Evolutionary conservation across 2,888 invertebrate species (phyloP).

Genomic region (Drosophila merina): DNA sequence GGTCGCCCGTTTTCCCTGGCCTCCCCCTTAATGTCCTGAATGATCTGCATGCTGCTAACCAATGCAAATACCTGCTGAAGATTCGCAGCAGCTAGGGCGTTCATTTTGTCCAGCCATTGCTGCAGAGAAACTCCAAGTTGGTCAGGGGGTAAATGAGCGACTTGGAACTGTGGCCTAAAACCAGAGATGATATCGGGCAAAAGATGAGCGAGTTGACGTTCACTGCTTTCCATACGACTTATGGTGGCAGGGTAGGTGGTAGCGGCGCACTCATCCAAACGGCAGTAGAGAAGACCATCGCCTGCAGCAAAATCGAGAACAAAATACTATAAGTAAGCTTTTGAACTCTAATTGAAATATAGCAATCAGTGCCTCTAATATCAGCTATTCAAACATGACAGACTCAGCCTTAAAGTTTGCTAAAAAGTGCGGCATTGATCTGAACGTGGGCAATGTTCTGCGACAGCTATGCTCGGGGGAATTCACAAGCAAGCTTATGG

Average conservation of each 20-base stretch:
- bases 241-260: slow-evolving; percentile 85
- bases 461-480: slow-evolving; percentile 5
- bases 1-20: slow-evolving; percentile 87
- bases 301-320: slow-evolving; percentile 42
- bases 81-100: slow-evolving; percentile 86
- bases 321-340: not conserved
- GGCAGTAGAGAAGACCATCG: slow-evolving; percentile 85
- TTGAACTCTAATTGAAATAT: not conserved
- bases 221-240: slow-evolving; percentile 86
- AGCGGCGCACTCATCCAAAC: slow-evolving; percentile 82
- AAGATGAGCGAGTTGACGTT: slow-evolving; percentile 85
- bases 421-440: slow-evolving; percentile 6
- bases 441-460: slow-evolving; percentile 2
- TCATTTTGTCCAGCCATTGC: slow-evolving; percentile 88
- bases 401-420: slow-evolving; percentile 11
- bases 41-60: slow-evolving; percentile 88
- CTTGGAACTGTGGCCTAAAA: slow-evolving; percentile 80
- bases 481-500: not conserved
- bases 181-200: slow-evolving; percentile 86
- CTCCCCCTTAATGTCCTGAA: slow-evolving; percentile 90
- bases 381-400: not conserved
- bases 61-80: slow-evolving; percentile 87
- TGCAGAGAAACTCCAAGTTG: slow-evolving; percentile 85
- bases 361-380: not conserved
- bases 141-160: slow-evolving; percentile 63